Conservation (phyloP, 2,797 vertebrate species). For the Halcyon badia region DNA sequence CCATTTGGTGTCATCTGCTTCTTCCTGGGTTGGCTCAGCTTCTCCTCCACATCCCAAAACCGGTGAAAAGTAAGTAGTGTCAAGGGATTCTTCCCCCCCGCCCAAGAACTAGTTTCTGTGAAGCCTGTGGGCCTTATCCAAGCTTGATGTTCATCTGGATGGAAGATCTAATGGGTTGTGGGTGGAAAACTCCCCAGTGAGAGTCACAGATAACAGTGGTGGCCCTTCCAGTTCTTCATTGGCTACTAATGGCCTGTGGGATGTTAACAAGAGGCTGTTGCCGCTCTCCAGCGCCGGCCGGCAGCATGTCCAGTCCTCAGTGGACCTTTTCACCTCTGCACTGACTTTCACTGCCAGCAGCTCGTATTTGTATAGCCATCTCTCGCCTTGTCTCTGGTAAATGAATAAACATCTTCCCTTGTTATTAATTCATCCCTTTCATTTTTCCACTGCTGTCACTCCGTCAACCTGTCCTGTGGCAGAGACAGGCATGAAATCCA, state of each 20-base stretch:
- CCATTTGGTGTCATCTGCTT: background rate
- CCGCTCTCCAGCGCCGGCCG: background rate
- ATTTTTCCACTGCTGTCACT: background rate
- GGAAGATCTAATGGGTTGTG: background rate
- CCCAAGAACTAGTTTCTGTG: background rate
- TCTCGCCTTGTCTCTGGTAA: background rate
- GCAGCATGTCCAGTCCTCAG: background rate
- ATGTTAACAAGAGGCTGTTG: background rate
- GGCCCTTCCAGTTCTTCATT: background rate
- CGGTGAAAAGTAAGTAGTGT: background rate
- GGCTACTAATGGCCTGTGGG: background rate
- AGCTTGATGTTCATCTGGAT: background rate
- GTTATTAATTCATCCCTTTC: background rate
- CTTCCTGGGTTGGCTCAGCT: background rate
- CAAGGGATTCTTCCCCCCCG: background rate
- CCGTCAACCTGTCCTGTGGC: background rate
- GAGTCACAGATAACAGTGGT: rapidly evolving
- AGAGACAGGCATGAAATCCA: background rate
- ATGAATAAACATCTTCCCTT: background rate
- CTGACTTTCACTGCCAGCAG: background rate
- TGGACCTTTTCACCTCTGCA: background rate
- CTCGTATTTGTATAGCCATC: background rate
- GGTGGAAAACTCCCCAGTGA: background rate
- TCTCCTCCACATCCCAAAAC: background rate
- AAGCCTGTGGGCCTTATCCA: background rate